phyloP scores from a whole-genome alignment of 2,113 vertebrate species.

The Cariama cristata region DNA sequence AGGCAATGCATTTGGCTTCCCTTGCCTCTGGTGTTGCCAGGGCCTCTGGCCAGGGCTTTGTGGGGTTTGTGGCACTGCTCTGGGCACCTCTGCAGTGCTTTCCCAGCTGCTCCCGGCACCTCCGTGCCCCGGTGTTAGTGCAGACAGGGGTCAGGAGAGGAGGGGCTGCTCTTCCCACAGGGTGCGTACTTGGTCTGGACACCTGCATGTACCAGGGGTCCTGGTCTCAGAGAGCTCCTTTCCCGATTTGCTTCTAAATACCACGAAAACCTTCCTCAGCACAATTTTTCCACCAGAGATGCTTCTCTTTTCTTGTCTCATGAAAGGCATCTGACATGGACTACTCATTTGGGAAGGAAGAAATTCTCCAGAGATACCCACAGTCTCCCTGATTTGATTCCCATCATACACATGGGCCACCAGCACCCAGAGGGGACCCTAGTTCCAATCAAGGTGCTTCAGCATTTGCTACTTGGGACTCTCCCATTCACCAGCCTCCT shows the following conservation, averaged over 20 bases:
- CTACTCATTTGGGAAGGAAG: not conserved
- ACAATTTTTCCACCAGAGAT: not conserved
- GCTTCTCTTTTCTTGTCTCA: not conserved
- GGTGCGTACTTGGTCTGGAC: fast-evolving
- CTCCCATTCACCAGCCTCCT: not conserved
- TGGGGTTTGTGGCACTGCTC: not conserved
- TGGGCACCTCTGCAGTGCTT: not conserved
- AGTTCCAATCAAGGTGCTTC: not conserved
- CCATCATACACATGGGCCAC: not conserved
- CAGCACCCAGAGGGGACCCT: not conserved
- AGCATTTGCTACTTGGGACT: not conserved
- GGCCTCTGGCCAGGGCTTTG: not conserved
- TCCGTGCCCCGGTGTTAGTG: fast-evolving
- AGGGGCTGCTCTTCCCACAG: not conserved
- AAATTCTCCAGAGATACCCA: not conserved
- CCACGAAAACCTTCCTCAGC: not conserved
- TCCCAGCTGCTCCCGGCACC: not conserved
- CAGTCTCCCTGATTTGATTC: not conserved
- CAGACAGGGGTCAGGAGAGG: not conserved
- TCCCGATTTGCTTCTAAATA: not conserved
- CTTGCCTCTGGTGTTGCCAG: not conserved
- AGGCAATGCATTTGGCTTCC: not conserved
- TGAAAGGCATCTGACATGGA: not conserved
- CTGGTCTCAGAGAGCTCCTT: not conserved
- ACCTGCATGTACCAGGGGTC: not conserved